phyloP scores from a whole-genome alignment of 64 coral and sea anemone species.

The Cladopsammia gracilis region DNA sequence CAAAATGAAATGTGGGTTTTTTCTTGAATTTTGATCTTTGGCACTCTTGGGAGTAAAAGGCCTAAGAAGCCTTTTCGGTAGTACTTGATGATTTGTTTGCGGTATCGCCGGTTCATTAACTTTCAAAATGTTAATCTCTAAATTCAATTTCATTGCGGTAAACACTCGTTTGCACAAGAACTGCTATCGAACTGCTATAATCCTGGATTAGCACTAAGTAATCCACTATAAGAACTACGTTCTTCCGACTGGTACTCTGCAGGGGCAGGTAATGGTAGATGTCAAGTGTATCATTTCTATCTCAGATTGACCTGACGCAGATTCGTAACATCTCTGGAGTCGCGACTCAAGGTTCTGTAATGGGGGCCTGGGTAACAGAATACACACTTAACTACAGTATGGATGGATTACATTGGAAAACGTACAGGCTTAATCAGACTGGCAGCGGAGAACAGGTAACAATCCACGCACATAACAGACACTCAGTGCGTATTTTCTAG shows the following conservation, averaged over 20 bases:
- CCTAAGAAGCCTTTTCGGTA: too few relatives aligned
- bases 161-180: too few relatives aligned
- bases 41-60: too few relatives aligned
- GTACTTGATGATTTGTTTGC: too few relatives aligned
- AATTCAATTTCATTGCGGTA: too few relatives aligned
- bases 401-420: conserved; percentile 44
- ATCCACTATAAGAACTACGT: background rate
- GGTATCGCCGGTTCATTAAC: too few relatives aligned
- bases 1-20: too few relatives aligned
- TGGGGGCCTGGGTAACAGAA: conserved; percentile 66
- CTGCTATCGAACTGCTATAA: too few relatives aligned
- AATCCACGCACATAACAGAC: background rate
- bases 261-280: background rate
- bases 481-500: background rate
- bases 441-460: conserved; percentile 17
- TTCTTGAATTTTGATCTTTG: too few relatives aligned
- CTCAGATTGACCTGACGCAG: conserved; percentile 45
- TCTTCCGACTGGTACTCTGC: background rate
- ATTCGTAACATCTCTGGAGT: conserved; percentile 47
- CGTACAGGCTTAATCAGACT: conserved; percentile 20
- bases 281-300: background rate
- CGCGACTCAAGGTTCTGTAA: conserved; percentile 57
- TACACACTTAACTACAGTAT: conserved; percentile 55
- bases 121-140: too few relatives aligned
- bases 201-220: too few relatives aligned